Conservation (phyloP, 2,113 vertebrate genomes). For the Aphelocoma coerulescens region DNA sequence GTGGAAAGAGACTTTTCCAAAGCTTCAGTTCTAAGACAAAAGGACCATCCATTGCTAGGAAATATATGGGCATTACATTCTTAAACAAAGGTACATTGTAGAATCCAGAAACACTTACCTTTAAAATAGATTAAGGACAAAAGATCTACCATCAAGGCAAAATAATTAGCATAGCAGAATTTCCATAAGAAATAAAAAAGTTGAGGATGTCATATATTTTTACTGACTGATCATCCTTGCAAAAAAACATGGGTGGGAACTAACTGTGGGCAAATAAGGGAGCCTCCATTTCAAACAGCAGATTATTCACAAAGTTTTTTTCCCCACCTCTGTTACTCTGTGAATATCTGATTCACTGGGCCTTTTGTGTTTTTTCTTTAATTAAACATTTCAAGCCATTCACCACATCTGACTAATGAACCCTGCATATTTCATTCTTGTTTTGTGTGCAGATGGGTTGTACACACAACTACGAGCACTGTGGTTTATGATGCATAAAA, state of each 20-base stretch:
- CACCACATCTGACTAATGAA: conserved; percentile 39
- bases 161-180: neutral
- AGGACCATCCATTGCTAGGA: neutral
- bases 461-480: neutral
- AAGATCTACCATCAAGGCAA: neutral
- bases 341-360: neutral
- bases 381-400: conserved; percentile 47
- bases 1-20: neutral
- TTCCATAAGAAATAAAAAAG: neutral
- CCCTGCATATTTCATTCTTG: conserved; percentile 1
- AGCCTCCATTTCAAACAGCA: neutral
- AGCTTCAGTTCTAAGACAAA: neutral
- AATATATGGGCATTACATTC: neutral
- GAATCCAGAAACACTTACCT: neutral
- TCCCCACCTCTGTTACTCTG: neutral
- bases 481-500: neutral
- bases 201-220: neutral
- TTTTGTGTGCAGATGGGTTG: conserved; percentile 26
- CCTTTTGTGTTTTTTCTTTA: conserved; percentile 6
- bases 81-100: neutral
- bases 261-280: neutral
- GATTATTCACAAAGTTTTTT: neutral
- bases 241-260: neutral
- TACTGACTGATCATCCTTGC: neutral
- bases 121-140: neutral